Conservation (phyloP, 2,888 invertebrate species). For the Leucophenga montana region DNA sequence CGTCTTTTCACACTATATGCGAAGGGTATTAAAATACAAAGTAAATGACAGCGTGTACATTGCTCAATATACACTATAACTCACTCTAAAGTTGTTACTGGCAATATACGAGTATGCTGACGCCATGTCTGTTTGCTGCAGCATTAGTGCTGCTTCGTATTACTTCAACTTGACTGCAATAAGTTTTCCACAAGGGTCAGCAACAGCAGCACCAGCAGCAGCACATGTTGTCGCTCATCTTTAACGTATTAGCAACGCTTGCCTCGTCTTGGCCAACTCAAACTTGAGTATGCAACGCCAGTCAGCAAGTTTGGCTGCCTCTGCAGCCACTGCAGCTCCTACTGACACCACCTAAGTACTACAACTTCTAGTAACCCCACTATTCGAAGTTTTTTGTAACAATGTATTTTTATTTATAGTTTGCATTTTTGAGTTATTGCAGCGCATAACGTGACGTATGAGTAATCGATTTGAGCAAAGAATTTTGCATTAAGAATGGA, state of each 20-base stretch:
- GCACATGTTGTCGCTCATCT: conserved; percentile 67
- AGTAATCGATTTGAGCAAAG: not conserved
- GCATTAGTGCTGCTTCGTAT: conserved; percentile 4
- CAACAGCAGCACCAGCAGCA: conserved; percentile 49
- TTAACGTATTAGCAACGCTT: conserved; percentile 61
- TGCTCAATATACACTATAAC: no score
- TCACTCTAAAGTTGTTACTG: no score
- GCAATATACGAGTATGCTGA: conserved; percentile 12
- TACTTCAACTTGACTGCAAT: conserved; percentile 40
- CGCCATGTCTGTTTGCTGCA: conserved; percentile 15
- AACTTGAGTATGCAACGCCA: conserved; percentile 61
- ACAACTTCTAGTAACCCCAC: not conserved
- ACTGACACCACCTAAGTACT: no score
- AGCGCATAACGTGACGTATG: not conserved
- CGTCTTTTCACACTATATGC: no score
- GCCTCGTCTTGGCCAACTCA: conserved; percentile 35
- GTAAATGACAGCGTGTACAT: no score
- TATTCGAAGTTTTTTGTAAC: not conserved
- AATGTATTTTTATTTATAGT: not conserved
- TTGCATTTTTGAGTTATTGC: conserved; percentile 5
- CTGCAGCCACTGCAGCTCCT: conserved; percentile 45
- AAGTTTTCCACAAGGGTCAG: conserved; percentile 46
- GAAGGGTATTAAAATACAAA: no score
- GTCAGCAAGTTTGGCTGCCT: conserved; percentile 51
- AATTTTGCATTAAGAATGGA: no score